A percentile compares a stretch with the other conserved stretches of the same genome.
Evolutionary conservation across 2,113 vertebrate genomes (phyloP).

Genomic region (Ptyas mucosa): DNA sequence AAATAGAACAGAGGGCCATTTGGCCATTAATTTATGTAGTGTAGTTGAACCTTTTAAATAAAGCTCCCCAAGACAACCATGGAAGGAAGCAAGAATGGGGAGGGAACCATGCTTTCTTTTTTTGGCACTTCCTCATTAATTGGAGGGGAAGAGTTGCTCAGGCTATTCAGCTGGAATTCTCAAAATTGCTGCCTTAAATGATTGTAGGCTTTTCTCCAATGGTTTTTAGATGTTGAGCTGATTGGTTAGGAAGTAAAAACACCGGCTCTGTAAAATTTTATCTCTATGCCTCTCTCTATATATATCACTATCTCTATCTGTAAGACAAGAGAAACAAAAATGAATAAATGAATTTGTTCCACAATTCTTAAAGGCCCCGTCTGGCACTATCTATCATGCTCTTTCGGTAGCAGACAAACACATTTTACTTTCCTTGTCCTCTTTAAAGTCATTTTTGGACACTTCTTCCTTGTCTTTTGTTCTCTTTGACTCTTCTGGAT

Average conservation of each 20-base stretch:
- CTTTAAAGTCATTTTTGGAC: background rate
- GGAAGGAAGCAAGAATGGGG: background rate
- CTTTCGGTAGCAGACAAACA: background rate
- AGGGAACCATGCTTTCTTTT: background rate
- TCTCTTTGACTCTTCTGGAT: background rate
- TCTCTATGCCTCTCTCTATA: background rate
- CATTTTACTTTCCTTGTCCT: background rate
- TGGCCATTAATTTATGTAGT: background rate
- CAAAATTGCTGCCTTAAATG: background rate
- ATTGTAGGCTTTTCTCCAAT: background rate
- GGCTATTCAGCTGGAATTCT: background rate
- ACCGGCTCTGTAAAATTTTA: background rate
- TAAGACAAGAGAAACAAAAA: background rate
- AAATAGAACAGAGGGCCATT: background rate
- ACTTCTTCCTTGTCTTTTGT: background rate
- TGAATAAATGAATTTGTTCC: background rate
- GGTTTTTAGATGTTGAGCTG: background rate
- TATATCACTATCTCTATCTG: background rate
- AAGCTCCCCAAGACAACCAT: background rate
- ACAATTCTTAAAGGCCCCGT: background rate
- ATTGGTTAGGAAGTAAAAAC: background rate
- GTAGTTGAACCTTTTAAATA: background rate
- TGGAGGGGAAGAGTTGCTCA: background rate
- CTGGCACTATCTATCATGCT: background rate
- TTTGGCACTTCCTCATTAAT: background rate